Evolutionary conservation across 1,140 invertebrate species (phyloP).

Genomic region (Helicoverpa armigera): DNA sequence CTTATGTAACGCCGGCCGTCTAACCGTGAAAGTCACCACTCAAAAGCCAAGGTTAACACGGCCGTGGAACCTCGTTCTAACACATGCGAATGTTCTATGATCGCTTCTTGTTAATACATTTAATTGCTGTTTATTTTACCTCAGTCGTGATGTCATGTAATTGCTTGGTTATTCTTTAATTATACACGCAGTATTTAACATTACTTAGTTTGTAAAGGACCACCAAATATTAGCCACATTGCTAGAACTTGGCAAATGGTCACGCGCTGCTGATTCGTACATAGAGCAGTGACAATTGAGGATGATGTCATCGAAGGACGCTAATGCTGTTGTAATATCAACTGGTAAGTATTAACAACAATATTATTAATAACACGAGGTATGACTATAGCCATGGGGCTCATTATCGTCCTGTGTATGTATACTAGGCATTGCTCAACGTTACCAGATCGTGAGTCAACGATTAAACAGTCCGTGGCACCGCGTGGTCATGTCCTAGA

Average conservation of each 20-base stretch:
- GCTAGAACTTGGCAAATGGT: not conserved
- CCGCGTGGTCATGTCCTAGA: not conserved
- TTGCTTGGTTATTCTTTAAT: conserved; percentile 61
- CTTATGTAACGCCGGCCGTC: conserved; percentile 83
- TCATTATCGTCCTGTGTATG: conserved; percentile 11
- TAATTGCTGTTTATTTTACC: conserved; percentile 73
- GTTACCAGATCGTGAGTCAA: not conserved
- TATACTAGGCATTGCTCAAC: conserved; percentile 21
- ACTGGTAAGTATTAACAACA: conserved; percentile 5
- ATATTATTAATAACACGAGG: not conserved
- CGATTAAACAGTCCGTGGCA: conserved; percentile 4
- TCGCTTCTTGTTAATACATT: conserved; percentile 66
- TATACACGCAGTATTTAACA: conserved; percentile 12
- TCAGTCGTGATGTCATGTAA: conserved; percentile 78
- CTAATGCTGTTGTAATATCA: conserved; percentile 14
- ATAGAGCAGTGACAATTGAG: conserved; percentile 44
- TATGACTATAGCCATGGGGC: conserved; percentile 22
- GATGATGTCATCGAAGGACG: conserved; percentile 63
- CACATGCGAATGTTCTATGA: conserved; percentile 80
- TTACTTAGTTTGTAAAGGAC: conserved; percentile 16
- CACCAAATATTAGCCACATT: conserved; percentile 5
- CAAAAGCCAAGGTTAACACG: conserved; percentile 85
- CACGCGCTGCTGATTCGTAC: conserved; percentile 16
- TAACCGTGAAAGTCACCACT: conserved; percentile 86
- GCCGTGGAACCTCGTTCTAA: conserved; percentile 75